A percentile compares a stretch with the other conserved stretches of the same genome.
Evolutionary conservation across 2,113 vertebrate species (phyloP).

Genomic region (Elgaria multicarinata): DNA sequence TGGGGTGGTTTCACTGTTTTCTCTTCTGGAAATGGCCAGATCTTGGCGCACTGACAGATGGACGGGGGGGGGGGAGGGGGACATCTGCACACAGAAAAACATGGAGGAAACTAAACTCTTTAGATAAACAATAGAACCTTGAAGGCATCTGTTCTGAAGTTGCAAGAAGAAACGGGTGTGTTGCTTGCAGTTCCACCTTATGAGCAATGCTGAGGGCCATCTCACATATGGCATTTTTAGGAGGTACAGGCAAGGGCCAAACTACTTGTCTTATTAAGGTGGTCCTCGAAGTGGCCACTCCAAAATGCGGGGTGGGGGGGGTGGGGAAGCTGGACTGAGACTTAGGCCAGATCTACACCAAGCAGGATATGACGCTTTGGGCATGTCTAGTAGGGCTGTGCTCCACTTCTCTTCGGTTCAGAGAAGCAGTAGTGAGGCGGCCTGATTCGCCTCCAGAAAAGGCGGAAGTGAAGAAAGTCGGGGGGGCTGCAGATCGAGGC

Average conservation of each 20-base stretch:
- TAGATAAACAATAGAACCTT: background rate
- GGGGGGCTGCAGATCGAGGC: too few relatives aligned
- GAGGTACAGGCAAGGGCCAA: background rate
- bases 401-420: too few relatives aligned
- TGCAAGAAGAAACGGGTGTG: background rate
- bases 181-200: background rate
- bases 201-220: background rate
- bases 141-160: background rate
- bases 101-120: background rate
- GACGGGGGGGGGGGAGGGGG: background rate
- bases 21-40: slow-evolving; percentile 1
- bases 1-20: background rate
- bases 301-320: too few relatives aligned
- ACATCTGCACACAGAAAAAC: background rate
- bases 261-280: too few relatives aligned
- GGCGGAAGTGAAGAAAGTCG: too few relatives aligned
- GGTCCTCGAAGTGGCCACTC: too few relatives aligned
- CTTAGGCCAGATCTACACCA: too few relatives aligned
- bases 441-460: too few relatives aligned
- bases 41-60: background rate
- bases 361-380: too few relatives aligned
- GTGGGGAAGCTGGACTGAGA: too few relatives aligned
- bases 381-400: too few relatives aligned
- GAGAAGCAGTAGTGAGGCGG: too few relatives aligned
- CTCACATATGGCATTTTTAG: background rate